phyloP scores from a whole-genome alignment of 2,888 invertebrate genomes.

The Beris chalybata region DNA sequence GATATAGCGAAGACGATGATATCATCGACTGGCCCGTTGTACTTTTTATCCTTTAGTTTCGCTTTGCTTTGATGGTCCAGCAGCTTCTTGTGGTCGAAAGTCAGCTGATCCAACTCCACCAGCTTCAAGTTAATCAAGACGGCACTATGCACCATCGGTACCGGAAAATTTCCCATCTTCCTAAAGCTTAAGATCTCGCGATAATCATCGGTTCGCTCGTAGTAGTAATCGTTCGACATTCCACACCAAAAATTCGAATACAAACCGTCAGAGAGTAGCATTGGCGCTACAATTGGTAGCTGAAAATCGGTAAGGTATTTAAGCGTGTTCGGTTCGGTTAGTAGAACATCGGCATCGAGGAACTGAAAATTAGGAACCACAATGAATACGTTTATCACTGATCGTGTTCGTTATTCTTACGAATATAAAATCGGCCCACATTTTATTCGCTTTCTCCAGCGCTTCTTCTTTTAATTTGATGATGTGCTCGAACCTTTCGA shows the following conservation, averaged over 20 bases:
- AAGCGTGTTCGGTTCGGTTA: constrained; percentile 69
- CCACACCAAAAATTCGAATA: constrained; percentile 98
- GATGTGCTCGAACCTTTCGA: constrained; percentile 73
- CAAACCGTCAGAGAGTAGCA: constrained; percentile 81
- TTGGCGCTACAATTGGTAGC: constrained; percentile 74
- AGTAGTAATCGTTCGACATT: constrained; percentile 84
- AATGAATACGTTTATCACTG: no score
- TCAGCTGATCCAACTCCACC: constrained; percentile 64
- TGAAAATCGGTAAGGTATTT: constrained; percentile 65
- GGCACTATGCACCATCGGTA: constrained; percentile 91
- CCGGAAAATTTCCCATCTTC: constrained; percentile 73
- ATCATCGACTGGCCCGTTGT: constrained; percentile 83
- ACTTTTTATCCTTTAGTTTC: constrained; percentile 56
- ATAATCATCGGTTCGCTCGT: constrained; percentile 81
- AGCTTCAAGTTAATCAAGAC: constrained; percentile 75
- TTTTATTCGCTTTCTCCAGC: constrained; percentile 67
- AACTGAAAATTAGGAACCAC: constrained; percentile 60
- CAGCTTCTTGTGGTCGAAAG: constrained; percentile 63
- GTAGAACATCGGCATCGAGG: constrained; percentile 81
- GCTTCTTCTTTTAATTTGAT: constrained; percentile 79
- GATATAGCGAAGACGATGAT: constrained; percentile 89
- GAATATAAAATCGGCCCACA: constrained; percentile 89
- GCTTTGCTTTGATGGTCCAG: constrained; percentile 44
- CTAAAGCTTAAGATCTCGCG: constrained; percentile 73
- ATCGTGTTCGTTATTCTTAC: constrained; percentile 60